A percentile compares a stretch with the other conserved stretches of the same genome.
These are phyloP conservation scores for Cladopsammia gracilis DNA, from an alignment of 64 coral and sea anemone genomes.

Conservation along the genomic window DNA sequence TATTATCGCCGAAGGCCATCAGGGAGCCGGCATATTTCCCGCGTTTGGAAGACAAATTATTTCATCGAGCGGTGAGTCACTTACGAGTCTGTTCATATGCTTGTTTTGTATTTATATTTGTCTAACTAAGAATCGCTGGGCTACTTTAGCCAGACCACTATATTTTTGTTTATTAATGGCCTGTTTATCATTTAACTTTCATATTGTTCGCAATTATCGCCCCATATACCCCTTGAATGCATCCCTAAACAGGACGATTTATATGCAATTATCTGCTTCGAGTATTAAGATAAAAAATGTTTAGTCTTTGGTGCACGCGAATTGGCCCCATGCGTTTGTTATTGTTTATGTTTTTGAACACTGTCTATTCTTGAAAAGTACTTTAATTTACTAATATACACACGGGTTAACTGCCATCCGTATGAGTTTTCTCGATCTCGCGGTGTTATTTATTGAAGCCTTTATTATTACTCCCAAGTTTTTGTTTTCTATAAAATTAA, in stretches of 20 bases:
- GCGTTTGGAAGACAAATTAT: neutral
- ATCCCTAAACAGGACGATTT: constrained; percentile 13
- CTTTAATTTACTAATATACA: neutral
- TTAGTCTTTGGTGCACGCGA: neutral
- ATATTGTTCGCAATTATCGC: constrained; percentile 21
- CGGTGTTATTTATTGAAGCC: neutral
- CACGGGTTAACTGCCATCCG: constrained; percentile 11
- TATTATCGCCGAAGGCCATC: neutral
- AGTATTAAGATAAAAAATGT: neutral
- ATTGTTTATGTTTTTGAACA: constrained; percentile 14
- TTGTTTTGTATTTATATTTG: constrained; percentile 23
- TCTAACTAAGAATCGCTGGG: constrained; percentile 19
- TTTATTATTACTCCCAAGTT: neutral
- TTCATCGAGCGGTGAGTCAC: constrained; percentile 29
- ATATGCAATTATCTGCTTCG: constrained; percentile 30
- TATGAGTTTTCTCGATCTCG: neutral
- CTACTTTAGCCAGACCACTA: neutral
- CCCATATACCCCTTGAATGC: neutral
- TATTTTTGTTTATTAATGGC: neutral
- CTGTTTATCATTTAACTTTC: neutral
- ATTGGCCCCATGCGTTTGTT: constrained; percentile 6
- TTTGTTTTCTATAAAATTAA: neutral
- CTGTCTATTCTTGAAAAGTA: constrained; percentile 17
- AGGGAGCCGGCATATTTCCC: neutral
- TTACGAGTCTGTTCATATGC: neutral